Evolutionary conservation across 1,140 invertebrate species (phyloP), one percentile per base, ranked within the genome.

Genomic region (Bombus difficillimus): DNA sequence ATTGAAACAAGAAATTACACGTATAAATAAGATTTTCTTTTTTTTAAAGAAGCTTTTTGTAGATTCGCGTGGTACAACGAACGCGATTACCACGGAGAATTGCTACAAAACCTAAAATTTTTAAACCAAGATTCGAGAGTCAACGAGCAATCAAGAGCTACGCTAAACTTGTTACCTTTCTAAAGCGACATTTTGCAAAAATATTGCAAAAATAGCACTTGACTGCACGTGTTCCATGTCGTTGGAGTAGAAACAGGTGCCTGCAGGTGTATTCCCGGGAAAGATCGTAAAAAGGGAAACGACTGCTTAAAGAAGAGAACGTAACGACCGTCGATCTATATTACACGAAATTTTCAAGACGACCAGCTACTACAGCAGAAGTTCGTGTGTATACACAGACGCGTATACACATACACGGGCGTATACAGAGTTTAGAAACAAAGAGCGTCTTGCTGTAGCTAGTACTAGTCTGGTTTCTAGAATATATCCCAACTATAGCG

Each of bases 211-310:
- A 76, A 18, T 39, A 32, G 3, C 37, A 64, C 13, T 41, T 0
- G 3, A n/a, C 15, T 28, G 57, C 59, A 62, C 34, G 74, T 76
- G 74, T 76, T 32, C 13, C 37, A 18, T 41, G 59, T 13, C 37
- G 75, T 41, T 32, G 13, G 39, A n/a, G 25, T 13, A 25, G 43
- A 81, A 81, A 72, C 79, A 81, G 79, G 68, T 81, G 79, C 25
- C 37, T 2, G 79, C 59, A 68, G 59, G 37, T 64, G 59, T 28
- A 32, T 57, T 28, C 4, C 8, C 13, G 66, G 28, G 34, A 32
- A 71, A 6, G 66, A 81, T 59, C 34, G 68, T 53, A 71, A 59
- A 59, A 28, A 68, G 39, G 18, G 18, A 39, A 81, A 69, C 25
- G 34, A 28, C 18, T 22, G 18, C 79, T 72, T 25, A 39, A 66